A percentile compares a stretch with the other conserved stretches of the same genome.
These are phyloP conservation scores for Zaprionus africanus DNA, from an alignment of 1,140 invertebrate species.

Conservation along the genomic window DNA sequence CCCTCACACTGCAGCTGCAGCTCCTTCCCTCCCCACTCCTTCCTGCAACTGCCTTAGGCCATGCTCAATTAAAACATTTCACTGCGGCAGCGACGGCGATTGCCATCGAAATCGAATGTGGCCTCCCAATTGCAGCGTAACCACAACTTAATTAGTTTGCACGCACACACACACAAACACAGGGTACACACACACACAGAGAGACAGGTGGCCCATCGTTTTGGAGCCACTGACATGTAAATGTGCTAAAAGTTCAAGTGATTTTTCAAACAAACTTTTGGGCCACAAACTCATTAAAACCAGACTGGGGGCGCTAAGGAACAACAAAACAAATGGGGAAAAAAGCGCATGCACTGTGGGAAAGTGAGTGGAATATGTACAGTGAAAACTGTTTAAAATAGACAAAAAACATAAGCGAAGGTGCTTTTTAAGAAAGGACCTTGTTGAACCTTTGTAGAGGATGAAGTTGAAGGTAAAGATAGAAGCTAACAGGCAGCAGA, in stretches of 20 bases:
- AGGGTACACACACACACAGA: conserved; percentile 12
- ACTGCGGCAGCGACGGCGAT: conserved; percentile 40
- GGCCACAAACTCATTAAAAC: conserved; percentile 50
- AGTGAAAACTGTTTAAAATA: not conserved
- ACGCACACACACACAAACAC: conserved; percentile 30
- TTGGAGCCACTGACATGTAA: conserved; percentile 75
- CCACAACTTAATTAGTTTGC: conserved; percentile 7
- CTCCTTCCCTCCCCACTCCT: not conserved
- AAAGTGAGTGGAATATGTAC: not conserved
- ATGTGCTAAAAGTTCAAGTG: conserved; percentile 81
- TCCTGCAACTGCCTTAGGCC: conserved; percentile 25
- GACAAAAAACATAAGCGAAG: no score
- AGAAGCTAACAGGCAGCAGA: no score
- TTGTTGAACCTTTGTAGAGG: no score
- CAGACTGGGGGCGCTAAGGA: conserved; percentile 22
- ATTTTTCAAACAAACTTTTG: conserved; percentile 56
- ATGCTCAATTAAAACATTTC: conserved; percentile 76
- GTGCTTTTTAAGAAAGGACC: no score
- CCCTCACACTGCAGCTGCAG: not conserved
- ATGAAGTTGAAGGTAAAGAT: no score
- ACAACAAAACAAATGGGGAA: conserved; percentile 19
- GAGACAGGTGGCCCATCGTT: conserved; percentile 72
- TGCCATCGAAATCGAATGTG: conserved; percentile 59
- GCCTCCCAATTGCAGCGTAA: conserved; percentile 37
- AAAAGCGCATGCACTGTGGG: not conserved